Evolutionary conservation across 2,888 invertebrate genomes (phyloP), one percentile per base, ranked within the genome.

Genomic region (Proisotoma minuta): DNA sequence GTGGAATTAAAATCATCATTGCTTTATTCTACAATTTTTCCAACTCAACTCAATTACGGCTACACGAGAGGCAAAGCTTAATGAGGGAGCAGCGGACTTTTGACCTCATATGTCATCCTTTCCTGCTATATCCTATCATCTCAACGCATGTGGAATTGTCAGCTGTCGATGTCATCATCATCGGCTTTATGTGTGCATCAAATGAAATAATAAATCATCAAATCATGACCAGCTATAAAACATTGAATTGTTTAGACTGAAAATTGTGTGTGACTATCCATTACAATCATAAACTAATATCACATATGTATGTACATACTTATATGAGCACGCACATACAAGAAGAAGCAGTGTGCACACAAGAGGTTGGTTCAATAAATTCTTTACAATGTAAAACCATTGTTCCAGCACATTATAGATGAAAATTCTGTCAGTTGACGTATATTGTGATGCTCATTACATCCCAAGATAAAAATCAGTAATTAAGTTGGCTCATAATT

Each of bases 371-470:
- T 34, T 34, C 15, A 34, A 15, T 15, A 34, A 34, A 34, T 34
- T 34, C 34, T 34, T 34, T 10, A 15, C 34, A n/a, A n/a, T n/a
- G n/a, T n/a, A 43, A 5, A 43, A 5, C n/a, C 18, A 52, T 54
- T 34, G 39, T 54, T 54, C 29, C 53, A 27, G 29, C 18, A 10
- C 29, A 50, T 24, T 50, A 34, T 10, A 22, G 50, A 50, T 23
- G 23, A 50, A 54, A 29, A 15, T 39, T 4, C 34, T 34, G 53
- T 29, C 53, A 54, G 39, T 22, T 20, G 53, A 29, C 20, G 39
- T 15, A 29, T 29, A 54, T 54, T 54, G 53, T 54, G 53, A 54
- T 54, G 53, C 39, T 54, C 53, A 54, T 54, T 54, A 54, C 53
- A 3, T 54, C 20, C 15, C 8, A 20, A 54, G 53, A 54, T 54